Evolutionary conservation across 2,113 vertebrate genomes (phyloP).

Genomic region (Corvus hawaiiensis): DNA sequence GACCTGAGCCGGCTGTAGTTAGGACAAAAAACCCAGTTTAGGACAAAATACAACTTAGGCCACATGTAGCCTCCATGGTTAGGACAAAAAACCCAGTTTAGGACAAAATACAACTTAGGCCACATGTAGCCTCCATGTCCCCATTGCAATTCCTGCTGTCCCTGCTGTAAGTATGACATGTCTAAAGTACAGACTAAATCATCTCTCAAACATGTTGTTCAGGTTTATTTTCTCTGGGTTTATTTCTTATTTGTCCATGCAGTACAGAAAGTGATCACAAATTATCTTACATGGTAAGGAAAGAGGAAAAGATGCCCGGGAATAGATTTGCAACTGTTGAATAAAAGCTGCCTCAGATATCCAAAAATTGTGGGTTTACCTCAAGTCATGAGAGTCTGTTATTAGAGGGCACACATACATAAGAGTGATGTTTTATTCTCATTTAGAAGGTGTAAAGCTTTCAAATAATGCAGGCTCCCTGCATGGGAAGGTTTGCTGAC

Average conservation of each 20-base stretch:
- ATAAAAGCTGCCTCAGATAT: neutral
- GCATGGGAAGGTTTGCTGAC: neutral
- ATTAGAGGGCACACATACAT: neutral
- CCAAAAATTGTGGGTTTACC: neutral
- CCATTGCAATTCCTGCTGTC: neutral
- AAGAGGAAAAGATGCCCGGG: neutral
- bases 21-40: neutral
- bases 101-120: neutral
- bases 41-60: neutral
- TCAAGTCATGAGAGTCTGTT: neutral
- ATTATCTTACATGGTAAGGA: neutral
- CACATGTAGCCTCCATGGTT: rapidly evolving
- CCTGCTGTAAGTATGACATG: neutral
- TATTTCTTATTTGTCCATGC: neutral
- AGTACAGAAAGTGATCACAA: neutral
- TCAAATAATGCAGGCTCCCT: neutral
- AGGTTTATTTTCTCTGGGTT: neutral
- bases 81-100: neutral
- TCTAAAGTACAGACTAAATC: neutral
- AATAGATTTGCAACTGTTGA: neutral
- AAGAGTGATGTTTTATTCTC: neutral
- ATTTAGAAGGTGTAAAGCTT: neutral
- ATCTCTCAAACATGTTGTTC: neutral
- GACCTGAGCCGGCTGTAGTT: neutral
- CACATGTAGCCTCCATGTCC: rapidly evolving